These are phyloP conservation scores for Corythoichthys haematopterus DNA, from an alignment of 2,113 vertebrate genomes.

Conservation along the genomic window DNA sequence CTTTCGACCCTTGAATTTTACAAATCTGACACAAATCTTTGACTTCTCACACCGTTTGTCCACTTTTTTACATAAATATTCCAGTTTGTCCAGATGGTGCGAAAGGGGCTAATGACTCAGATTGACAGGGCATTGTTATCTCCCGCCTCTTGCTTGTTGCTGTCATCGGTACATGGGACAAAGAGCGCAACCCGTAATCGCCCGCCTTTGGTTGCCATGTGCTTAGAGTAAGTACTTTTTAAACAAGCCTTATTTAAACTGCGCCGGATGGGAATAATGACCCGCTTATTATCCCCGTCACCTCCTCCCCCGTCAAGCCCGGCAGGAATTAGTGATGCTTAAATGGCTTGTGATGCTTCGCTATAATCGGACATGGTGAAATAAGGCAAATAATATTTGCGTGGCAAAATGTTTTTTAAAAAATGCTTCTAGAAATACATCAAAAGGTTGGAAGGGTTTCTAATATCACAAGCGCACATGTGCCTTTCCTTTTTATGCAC, in stretches of 20 bases:
- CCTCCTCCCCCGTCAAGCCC: not conserved
- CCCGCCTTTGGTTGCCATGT: not conserved
- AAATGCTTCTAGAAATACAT: not conserved
- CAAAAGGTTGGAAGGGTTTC: not conserved
- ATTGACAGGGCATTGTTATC: not conserved
- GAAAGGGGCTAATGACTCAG: not conserved
- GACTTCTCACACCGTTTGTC: too few relatives aligned
- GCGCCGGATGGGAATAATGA: constrained; percentile 7
- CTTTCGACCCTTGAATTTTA: not conserved
- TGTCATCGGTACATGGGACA: not conserved
- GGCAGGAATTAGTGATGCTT: constrained; percentile 13
- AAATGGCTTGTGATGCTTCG: constrained; percentile 14
- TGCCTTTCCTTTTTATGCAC: constrained; percentile 28
- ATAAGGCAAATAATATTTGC: constrained; percentile 30
- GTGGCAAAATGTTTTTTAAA: not conserved
- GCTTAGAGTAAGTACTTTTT: not conserved
- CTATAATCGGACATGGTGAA: constrained; percentile 11
- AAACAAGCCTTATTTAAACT: constrained; percentile 3
- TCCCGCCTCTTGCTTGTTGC: not conserved
- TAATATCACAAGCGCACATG: constrained; percentile 9
- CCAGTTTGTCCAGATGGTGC: not conserved
- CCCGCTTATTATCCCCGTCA: not conserved
- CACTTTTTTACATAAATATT: not conserved
- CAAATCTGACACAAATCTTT: too few relatives aligned
- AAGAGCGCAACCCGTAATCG: not conserved